phyloP scores from a whole-genome alignment of 23 tunicate genomes.

The Halocynthia aurantium region DNA sequence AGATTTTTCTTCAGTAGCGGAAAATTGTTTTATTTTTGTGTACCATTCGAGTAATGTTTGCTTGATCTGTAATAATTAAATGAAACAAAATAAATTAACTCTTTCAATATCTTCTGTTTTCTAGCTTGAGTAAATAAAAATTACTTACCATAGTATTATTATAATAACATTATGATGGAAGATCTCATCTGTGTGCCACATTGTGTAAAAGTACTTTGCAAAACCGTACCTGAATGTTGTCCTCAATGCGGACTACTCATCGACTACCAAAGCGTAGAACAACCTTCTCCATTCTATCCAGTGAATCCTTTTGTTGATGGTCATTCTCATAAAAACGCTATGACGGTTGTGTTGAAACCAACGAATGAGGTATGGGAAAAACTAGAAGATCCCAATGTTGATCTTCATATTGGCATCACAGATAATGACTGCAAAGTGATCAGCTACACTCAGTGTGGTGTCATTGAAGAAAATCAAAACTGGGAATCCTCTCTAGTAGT shows the following conservation, averaged over 20 bases:
- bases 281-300: neutral
- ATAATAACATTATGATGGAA: slow-evolving; percentile 7
- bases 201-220: neutral
- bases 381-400: neutral
- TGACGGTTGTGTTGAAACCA: slow-evolving; percentile 13
- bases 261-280: neutral
- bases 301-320: slow-evolving; percentile 2
- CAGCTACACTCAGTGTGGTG: neutral
- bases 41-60: neutral
- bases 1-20: no score
- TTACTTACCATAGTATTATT: neutral
- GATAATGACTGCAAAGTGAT: slow-evolving; percentile 2
- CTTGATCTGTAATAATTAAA: neutral
- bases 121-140: no score
- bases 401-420: slow-evolving; percentile 14
- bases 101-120: neutral
- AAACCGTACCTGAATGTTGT: neutral
- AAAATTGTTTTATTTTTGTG: no score
- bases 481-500: slow-evolving; percentile 14
- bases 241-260: neutral
- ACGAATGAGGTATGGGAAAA: slow-evolving; percentile 5
- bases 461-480: neutral
- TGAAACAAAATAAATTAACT: neutral
- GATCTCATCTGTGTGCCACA: slow-evolving; percentile 11
- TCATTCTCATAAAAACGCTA: neutral